A percentile compares a stretch with the other conserved stretches of the same genome.
Evolutionary conservation across 2,113 vertebrate genomes (phyloP).

Genomic region (Tenebrosternarchus preto): DNA sequence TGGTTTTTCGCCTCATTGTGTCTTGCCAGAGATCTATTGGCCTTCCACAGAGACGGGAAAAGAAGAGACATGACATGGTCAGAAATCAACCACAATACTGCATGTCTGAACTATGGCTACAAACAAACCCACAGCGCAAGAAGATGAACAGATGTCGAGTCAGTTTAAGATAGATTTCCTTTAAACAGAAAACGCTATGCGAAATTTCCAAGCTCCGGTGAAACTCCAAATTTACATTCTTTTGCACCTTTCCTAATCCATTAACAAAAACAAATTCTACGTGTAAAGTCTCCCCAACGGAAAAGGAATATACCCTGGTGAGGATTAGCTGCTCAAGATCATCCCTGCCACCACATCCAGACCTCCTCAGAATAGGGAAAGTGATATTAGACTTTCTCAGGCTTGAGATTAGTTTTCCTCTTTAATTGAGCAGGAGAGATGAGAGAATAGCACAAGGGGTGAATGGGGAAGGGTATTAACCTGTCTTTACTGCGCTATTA

Average conservation of each 20-base stretch:
- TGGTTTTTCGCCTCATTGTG: constrained; percentile 37
- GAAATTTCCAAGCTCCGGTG: not conserved
- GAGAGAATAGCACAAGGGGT: not conserved
- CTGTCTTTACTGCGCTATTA: constrained; percentile 41
- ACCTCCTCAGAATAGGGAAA: not conserved
- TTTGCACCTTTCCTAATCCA: too few relatives aligned
- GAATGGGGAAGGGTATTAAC: constrained; percentile 1
- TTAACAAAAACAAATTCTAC: not conserved
- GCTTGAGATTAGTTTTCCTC: constrained; percentile 18
- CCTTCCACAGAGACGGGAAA: constrained; percentile 27
- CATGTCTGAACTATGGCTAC: constrained; percentile 17
- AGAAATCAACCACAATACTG: constrained; percentile 22
- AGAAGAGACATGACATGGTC: constrained; percentile 5
- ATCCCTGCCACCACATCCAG: not conserved
- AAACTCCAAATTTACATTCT: not conserved
- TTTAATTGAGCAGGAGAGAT: constrained; percentile 22
- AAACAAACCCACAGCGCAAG: not conserved
- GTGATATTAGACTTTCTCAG: constrained; percentile 14
- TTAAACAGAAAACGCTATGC: not conserved
- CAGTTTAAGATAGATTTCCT: not conserved
- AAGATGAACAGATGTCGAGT: not conserved
- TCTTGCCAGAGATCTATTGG: constrained; percentile 43
- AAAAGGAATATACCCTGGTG: not conserved
- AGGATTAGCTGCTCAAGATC: not conserved
- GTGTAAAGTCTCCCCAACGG: not conserved